phyloP scores from a whole-genome alignment of 2,888 invertebrate species.

The Strigamia transsilvanica region DNA sequence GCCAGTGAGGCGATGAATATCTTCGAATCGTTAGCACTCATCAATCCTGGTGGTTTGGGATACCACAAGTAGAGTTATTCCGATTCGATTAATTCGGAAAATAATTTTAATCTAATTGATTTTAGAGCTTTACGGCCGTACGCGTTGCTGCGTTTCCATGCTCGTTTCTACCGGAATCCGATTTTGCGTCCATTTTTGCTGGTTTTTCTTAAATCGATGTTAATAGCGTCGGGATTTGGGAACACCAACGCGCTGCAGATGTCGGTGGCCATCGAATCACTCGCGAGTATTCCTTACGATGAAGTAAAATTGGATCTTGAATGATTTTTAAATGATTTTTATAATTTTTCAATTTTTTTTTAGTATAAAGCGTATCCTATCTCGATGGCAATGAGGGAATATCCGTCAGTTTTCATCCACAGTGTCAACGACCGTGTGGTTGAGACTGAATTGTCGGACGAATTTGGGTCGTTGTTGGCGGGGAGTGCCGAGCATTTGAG shows the following conservation, averaged over 20 bases:
- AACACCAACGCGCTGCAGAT: slow-evolving; percentile 35
- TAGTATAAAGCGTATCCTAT: neutral
- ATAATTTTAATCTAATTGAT: neutral
- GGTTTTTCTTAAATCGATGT: neutral
- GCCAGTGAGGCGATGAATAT: neutral
- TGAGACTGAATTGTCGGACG: neutral
- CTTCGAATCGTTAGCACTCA: neutral
- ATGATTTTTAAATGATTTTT: neutral
- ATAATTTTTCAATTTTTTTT: neutral
- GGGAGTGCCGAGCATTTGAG: neutral
- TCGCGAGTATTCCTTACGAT: neutral
- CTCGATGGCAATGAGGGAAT: neutral
- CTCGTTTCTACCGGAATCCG: slow-evolving; percentile 18
- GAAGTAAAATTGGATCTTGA: neutral
- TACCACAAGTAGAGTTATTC: neutral
- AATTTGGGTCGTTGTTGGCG: neutral
- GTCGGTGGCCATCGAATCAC: slow-evolving; percentile 32
- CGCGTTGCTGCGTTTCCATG: neutral
- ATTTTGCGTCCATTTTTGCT: slow-evolving; percentile 11
- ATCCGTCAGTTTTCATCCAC: neutral
- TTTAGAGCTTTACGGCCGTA: slow-evolving; percentile 1
- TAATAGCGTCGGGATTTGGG: neutral
- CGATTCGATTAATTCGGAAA: neutral
- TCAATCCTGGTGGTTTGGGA: slow-evolving; percentile 26
- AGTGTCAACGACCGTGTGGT: neutral